Percentiles rank a stretch among this genome's conserved stretches.
phyloP scores from a whole-genome alignment of 2,888 invertebrate genomes.

The Dusona sp. region DNA sequence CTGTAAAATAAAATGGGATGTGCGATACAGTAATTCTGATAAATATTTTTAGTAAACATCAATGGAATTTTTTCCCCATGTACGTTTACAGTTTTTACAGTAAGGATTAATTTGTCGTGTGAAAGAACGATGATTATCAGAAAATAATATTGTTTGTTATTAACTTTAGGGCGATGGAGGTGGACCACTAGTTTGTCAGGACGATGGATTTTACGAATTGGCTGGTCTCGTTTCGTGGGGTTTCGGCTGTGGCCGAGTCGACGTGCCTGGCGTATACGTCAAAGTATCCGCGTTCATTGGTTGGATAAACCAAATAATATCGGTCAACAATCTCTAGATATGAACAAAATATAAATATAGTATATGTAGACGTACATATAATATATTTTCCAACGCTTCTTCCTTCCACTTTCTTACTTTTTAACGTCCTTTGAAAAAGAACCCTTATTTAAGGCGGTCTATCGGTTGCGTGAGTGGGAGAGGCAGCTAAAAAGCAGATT shows the following conservation, averaged over 20 bases:
- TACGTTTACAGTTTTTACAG: no score
- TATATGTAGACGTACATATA: background rate
- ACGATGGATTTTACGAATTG: constrained; percentile 96
- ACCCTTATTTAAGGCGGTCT: background rate
- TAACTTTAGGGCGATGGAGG: constrained; percentile 94
- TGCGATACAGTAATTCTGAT: no score
- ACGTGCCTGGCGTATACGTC: constrained; percentile 98
- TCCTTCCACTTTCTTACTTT: constrained; percentile 4
- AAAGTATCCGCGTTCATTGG: constrained; percentile 98
- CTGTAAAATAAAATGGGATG: no score
- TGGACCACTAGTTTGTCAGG: constrained; percentile 96
- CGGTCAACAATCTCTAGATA: constrained; percentile 94
- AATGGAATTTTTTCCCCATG: background rate
- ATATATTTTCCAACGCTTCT: constrained; percentile 7
- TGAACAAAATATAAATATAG: background rate
- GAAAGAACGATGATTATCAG: background rate
- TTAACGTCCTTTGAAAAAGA: constrained; percentile 18
- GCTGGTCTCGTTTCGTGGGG: constrained; percentile 98
- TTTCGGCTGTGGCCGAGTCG: constrained; percentile 95
- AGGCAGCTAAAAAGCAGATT: no score
- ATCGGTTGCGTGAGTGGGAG: no score
- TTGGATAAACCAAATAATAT: constrained; percentile 99
- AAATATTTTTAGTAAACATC: no score
- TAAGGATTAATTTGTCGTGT: background rate
- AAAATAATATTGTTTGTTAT: background rate